phyloP scores from a whole-genome alignment of 2,888 invertebrate genomes.

The Leptopterna dolabrata region DNA sequence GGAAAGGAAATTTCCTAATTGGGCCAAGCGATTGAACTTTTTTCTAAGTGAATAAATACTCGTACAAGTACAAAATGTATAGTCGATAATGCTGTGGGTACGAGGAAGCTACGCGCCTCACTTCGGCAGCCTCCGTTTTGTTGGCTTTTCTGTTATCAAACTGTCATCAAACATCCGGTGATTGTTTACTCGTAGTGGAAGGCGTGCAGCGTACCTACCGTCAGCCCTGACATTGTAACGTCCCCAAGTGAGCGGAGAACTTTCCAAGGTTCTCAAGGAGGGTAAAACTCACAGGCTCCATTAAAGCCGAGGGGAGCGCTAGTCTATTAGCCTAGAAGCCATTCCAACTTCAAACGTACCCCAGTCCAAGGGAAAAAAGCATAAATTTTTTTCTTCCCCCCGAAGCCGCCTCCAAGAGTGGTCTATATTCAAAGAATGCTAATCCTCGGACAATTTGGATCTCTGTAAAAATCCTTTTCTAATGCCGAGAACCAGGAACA shows the following conservation, averaged over 20 bases:
- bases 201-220: not conserved
- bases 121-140: no score
- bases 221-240: not conserved
- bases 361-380: not conserved
- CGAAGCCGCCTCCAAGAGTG: not conserved
- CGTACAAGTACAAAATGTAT: no score
- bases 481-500: not conserved
- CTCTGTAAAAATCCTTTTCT: not conserved
- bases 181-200: no score
- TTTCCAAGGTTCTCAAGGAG: not conserved
- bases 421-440: not conserved
- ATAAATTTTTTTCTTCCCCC: not conserved
- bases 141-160: no score
- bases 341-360: not conserved
- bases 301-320: not conserved
- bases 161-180: no score
- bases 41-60: no score
- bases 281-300: not conserved
- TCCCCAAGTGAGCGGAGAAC: not conserved
- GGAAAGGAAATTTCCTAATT: no score
- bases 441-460: not conserved
- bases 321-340: not conserved
- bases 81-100: no score
- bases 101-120: no score
- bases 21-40: no score